These are phyloP conservation scores for Apis laboriosa DNA, from an alignment of 1,140 invertebrate species.

Conservation along the genomic window DNA sequence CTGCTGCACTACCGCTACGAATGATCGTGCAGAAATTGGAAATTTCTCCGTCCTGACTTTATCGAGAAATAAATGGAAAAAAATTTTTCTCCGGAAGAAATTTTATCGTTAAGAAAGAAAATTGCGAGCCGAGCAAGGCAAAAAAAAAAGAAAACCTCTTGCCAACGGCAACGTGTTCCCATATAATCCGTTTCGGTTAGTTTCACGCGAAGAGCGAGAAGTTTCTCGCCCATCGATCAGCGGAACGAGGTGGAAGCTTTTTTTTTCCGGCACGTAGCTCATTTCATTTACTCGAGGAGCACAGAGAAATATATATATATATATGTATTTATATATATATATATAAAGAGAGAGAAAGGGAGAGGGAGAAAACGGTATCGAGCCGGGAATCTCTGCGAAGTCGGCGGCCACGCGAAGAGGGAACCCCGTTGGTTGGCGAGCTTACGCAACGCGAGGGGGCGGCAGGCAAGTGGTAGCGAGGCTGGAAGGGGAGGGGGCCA, in stretches of 20 bases:
- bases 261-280: constrained; percentile 60
- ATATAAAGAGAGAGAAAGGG: neutral
- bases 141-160: neutral
- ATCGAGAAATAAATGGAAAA: too few species aligned
- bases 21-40: too few species aligned
- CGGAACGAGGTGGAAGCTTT: constrained; percentile 51
- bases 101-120: neutral
- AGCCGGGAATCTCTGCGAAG: constrained; percentile 32
- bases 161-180: neutral
- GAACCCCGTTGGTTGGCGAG: constrained; percentile 40
- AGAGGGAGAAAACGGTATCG: neutral
- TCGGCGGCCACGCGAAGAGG: constrained; percentile 36
- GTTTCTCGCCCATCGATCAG: constrained; percentile 59
- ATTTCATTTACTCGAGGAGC: constrained; percentile 59
- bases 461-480: constrained; percentile 61
- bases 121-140: neutral
- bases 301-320: neutral
- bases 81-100: neutral
- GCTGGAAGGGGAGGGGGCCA: constrained; percentile 5
- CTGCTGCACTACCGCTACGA: too few species aligned
- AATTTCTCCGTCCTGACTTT: too few species aligned
- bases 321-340: too few species aligned
- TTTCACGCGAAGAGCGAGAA: constrained; percentile 24
- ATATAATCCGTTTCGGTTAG: neutral
- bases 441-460: constrained; percentile 50